These are phyloP conservation scores for Thermophis baileyi DNA, from an alignment of 2,113 vertebrate genomes.

Conservation along the genomic window DNA sequence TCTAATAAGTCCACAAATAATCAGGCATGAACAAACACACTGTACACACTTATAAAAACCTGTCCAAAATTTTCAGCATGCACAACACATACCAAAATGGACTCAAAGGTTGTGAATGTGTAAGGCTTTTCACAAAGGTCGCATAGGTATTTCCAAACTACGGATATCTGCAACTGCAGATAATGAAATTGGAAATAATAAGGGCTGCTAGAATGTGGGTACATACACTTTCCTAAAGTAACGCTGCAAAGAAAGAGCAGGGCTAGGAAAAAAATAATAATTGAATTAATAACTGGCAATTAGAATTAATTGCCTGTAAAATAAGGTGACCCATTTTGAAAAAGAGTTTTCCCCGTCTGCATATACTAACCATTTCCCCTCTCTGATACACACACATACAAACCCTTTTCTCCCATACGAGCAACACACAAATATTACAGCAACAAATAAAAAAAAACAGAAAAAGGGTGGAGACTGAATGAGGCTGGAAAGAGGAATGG, in stretches of 20 bases:
- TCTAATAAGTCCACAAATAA: not conserved
- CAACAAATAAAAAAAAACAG: not conserved
- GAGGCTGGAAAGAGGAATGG: not conserved
- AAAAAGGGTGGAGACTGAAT: not conserved
- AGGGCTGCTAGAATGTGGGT: not conserved
- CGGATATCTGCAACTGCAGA: not conserved
- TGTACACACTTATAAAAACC: not conserved
- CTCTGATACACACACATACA: not conserved
- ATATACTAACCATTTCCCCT: not conserved
- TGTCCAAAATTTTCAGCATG: not conserved
- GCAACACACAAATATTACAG: not conserved
- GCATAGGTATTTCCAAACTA: not conserved
- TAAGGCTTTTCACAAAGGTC: not conserved
- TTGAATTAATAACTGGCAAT: not conserved
- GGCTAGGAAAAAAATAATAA: not conserved
- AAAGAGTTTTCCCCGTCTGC: not conserved
- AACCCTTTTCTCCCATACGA: not conserved
- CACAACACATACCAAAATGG: not conserved
- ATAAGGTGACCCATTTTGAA: not conserved
- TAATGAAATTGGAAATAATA: not conserved
- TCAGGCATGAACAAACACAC: not conserved
- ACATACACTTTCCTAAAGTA: not conserved
- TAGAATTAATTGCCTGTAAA: not conserved
- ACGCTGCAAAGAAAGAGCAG: not conserved
- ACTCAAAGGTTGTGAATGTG: not conserved